phyloP scores from a whole-genome alignment of 2,888 invertebrate genomes.

The Melanargia galathea region DNA sequence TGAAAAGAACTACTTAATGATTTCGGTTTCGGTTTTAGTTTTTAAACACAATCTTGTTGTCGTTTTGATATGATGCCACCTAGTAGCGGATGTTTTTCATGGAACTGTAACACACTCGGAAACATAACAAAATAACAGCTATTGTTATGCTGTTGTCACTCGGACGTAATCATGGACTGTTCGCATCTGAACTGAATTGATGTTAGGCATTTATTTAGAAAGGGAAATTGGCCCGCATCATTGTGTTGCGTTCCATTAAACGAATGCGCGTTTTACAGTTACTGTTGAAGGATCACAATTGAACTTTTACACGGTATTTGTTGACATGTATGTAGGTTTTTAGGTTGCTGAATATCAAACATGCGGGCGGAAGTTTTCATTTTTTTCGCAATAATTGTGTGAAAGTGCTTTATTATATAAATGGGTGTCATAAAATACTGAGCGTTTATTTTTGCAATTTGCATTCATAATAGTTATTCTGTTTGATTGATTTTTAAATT shows the following conservation, averaged over 20 bases:
- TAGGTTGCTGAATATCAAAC: slow-evolving; percentile 11
- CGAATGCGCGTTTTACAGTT: slow-evolving; percentile 28
- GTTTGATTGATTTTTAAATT: background rate
- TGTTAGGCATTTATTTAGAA: slow-evolving; percentile 49
- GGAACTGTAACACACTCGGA: background rate
- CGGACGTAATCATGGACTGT: slow-evolving; percentile 48
- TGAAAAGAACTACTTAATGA: too few species aligned
- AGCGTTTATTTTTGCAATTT: background rate
- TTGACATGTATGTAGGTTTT: background rate
- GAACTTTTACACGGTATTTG: slow-evolving; percentile 10
- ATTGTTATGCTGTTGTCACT: slow-evolving; percentile 38
- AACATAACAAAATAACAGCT: slow-evolving; percentile 3
- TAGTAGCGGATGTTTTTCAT: background rate
- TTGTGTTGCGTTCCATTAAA: slow-evolving; percentile 30
- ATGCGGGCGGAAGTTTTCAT: slow-evolving; percentile 33
- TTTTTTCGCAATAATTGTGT: slow-evolving; percentile 23
- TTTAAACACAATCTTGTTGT: too few species aligned
- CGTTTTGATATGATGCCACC: background rate
- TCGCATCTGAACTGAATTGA: slow-evolving; percentile 57
- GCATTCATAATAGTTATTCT: background rate
- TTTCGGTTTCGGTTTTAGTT: too few species aligned
- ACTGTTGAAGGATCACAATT: slow-evolving; percentile 24
- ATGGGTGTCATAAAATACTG: background rate
- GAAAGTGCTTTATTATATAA: slow-evolving; percentile 15
- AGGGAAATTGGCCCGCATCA: slow-evolving; percentile 55